Conservation (phyloP, 2,113 vertebrate species). For the Elachura formosa region DNA sequence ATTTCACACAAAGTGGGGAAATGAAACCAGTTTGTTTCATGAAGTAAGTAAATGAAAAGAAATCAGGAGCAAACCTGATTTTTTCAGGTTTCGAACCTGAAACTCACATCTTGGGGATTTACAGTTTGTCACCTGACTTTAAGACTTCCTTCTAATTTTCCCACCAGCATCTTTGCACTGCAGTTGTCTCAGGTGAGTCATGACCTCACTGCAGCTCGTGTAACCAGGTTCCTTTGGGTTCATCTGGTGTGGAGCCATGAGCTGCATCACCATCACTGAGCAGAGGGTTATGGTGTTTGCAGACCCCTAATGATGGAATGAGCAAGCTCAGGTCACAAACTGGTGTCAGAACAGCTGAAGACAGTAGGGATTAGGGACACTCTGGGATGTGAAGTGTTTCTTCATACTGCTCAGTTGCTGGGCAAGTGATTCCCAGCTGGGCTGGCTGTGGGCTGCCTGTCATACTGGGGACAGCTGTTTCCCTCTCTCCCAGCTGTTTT, state of each 20-base stretch:
- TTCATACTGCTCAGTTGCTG: neutral
- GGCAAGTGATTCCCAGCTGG: neutral
- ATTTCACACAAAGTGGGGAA: neutral
- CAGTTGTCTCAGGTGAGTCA: neutral
- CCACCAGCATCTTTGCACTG: neutral
- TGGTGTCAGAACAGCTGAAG: neutral
- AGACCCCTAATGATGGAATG: neutral
- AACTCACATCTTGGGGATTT: neutral
- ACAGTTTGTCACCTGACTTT: neutral
- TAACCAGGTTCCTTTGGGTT: neutral
- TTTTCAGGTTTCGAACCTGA: no score
- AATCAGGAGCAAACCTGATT: neutral
- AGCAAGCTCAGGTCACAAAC: neutral
- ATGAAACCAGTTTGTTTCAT: neutral
- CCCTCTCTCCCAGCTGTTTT: accelerated
- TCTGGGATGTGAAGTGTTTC: neutral
- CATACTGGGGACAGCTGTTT: neutral
- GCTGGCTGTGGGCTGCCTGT: neutral
- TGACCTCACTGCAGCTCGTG: accelerated
- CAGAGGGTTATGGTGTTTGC: neutral
- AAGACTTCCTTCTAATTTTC: neutral
- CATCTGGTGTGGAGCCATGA: neutral
- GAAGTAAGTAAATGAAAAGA: neutral
- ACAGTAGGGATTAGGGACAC: neutral
- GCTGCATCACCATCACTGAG: neutral